phyloP scores from a whole-genome alignment of 2,113 vertebrate genomes.

The Athene cunicularia region DNA sequence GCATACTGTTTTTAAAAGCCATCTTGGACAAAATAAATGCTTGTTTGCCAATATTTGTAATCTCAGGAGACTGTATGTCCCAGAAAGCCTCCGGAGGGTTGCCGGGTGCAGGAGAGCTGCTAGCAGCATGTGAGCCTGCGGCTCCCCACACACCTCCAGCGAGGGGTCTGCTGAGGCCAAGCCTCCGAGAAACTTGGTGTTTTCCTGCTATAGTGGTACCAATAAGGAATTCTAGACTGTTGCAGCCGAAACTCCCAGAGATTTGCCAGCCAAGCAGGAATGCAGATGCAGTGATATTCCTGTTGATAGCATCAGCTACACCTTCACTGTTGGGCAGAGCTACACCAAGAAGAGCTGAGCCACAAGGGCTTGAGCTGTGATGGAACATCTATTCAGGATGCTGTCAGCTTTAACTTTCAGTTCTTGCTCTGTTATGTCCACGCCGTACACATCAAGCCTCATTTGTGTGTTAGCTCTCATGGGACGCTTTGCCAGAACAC shows the following conservation, averaged over 20 bases:
- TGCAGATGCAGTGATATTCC: background rate
- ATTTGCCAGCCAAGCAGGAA: background rate
- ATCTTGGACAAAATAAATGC: background rate
- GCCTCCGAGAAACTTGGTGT: background rate
- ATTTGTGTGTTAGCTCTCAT: background rate
- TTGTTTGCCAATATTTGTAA: background rate
- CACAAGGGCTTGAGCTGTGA: background rate
- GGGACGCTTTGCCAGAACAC: background rate
- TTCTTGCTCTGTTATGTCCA: background rate
- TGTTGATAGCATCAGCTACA: background rate
- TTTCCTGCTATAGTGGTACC: background rate
- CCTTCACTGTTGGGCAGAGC: background rate
- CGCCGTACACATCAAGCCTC: accelerated
- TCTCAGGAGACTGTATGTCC: background rate
- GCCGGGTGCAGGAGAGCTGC: background rate
- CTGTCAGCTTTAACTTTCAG: background rate
- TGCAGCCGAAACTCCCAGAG: background rate
- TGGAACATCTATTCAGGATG: background rate
- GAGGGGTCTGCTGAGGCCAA: background rate
- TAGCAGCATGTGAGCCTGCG: background rate
- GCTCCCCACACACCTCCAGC: accelerated
- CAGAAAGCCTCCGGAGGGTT: background rate
- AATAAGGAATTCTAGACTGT: background rate
- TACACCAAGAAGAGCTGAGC: background rate
- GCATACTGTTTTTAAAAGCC: background rate